Base-by-base conservation (phyloP, 1,140 invertebrate genomes). In the Zaprionus nigranus region DNA sequence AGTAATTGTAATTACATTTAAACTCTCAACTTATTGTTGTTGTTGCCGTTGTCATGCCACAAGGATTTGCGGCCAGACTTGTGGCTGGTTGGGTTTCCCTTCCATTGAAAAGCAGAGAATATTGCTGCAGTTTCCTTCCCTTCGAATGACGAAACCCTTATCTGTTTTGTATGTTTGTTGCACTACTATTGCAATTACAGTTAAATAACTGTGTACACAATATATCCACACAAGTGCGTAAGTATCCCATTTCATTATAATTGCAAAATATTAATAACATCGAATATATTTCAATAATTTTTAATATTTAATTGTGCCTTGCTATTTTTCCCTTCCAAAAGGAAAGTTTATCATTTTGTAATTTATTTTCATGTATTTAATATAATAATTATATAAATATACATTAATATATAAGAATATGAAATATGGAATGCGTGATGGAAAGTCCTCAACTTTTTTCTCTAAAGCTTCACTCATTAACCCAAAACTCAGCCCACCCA, bases 401-500 rank as follows among this genome's bases (percentile, higher is more conserved):
- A n/a, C n/a, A n/a, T n/a, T n/a, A n/a, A n/a, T n/a, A n/a, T n/a
- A n/a, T n/a, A n/a, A n/a, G n/a, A n/a, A n/a, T n/a, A n/a, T n/a
- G n/a, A n/a, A n/a, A n/a, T 36, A 36, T 36, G 36, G 3, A 13
- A 15, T 40, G 28, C 9, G 28, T 30, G 28, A 30, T 30, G 9
- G 28, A 30, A 30, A 26, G 24, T 3, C 5, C 0, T 26, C 3
- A 26, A 26, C 20, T 22, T 26, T 20, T 26, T 26, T 9, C 34
- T 2, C 3, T 5, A 40, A 12, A 13, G 13, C 12, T 15, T n/a
- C 38, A 40, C n/a, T 15, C 38, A 4, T 15, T 5, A 13, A 40
- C 38, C 38, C 38, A 13, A 13, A 15, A n/a, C 4, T 40, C 4
- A 20, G 68, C 65, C 69, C 69, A 66, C 69, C 54, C 69, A 66